phyloP scores from a whole-genome alignment of 2,113 vertebrate species.

The Psettodes erumei region DNA sequence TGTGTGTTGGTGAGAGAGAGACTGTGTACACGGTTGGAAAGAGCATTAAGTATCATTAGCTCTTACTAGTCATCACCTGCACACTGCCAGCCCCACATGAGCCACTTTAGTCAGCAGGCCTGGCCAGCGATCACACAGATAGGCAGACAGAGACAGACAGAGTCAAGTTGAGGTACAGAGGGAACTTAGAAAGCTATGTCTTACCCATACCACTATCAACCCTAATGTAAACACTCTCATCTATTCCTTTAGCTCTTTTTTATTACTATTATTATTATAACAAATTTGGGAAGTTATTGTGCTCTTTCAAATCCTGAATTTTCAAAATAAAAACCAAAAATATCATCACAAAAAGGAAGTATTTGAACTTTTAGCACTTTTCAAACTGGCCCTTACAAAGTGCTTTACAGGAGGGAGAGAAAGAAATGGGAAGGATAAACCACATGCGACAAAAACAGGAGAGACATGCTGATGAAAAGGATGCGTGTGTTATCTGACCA shows the following conservation, averaged over 20 bases:
- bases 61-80: constrained; percentile 82
- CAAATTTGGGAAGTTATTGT: not conserved
- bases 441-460: not conserved
- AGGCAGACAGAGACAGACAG: constrained; percentile 56
- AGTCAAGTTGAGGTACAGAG: constrained; percentile 26
- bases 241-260: not conserved
- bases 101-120: constrained; percentile 72
- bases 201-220: constrained; percentile 37
- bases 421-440: not conserved
- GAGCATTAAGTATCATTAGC: constrained; percentile 83
- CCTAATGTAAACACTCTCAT: constrained; percentile 22
- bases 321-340: not conserved
- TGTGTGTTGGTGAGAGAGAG: constrained; percentile 25
- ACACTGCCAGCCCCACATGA: constrained; percentile 71
- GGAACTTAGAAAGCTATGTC: constrained; percentile 34
- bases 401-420: not conserved
- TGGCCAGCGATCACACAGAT: constrained; percentile 73
- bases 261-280: not conserved
- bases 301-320: not conserved
- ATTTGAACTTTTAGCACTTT: not conserved
- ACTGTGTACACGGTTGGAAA: constrained; percentile 37
- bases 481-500: not conserved
- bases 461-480: not conserved
- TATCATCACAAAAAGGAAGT: not conserved
- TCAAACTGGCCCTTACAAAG: not conserved